These are phyloP conservation scores for Cephus spinipes DNA, from an alignment of 2,888 invertebrate species.

Conservation along the genomic window DNA sequence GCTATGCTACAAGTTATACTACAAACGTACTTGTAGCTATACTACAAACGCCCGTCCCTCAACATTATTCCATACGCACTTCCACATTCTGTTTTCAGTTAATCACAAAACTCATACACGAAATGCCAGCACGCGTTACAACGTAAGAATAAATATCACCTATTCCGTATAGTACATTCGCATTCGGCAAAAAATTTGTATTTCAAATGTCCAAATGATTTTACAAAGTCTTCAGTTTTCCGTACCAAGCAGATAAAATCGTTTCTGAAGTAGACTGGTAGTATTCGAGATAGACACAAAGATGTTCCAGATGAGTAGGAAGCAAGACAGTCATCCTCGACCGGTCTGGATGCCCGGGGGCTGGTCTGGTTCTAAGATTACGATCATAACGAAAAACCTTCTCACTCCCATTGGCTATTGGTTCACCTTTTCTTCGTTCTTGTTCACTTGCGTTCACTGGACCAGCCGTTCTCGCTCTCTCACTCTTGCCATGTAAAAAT, in stretches of 20 bases:
- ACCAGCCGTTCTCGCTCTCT: no score
- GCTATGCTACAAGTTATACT: no score
- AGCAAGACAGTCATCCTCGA: constrained; percentile 35
- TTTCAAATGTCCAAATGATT: background rate
- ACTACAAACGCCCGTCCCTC: no score
- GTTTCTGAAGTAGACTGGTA: background rate
- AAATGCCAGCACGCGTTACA: background rate
- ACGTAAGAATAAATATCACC: background rate
- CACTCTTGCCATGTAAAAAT: no score
- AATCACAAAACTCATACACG: background rate
- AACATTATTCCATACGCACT: background rate
- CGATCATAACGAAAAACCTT: constrained; percentile 60
- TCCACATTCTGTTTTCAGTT: background rate
- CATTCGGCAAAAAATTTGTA: background rate
- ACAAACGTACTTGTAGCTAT: background rate
- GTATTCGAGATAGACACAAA: background rate
- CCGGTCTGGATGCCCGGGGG: constrained; percentile 47
- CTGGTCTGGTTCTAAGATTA: constrained; percentile 58
- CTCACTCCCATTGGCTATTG: constrained; percentile 48
- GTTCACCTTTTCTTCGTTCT: constrained; percentile 24
- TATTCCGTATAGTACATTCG: background rate
- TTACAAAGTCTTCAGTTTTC: background rate
- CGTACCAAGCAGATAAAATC: background rate
- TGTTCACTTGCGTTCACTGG: background rate
- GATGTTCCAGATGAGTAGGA: constrained; percentile 24